Base-by-base conservation (phyloP, 2,888 invertebrate species). In the Uropetala carovei region DNA sequence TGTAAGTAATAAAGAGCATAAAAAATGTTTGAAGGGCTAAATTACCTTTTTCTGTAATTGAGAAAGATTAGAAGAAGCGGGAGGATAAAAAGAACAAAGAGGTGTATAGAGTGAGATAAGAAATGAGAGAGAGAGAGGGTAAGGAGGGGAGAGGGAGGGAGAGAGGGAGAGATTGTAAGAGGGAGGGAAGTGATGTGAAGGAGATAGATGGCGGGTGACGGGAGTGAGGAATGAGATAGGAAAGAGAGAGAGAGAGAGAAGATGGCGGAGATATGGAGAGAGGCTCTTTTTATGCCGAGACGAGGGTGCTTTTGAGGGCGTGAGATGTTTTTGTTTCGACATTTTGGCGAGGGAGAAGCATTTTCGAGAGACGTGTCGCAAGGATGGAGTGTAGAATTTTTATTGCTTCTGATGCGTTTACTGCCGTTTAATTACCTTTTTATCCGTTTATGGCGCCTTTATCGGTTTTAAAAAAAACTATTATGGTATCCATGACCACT, bases 21-120 rank as follows among this genome's bases (percentile, higher is more conserved):
- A 43, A 18, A 27, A 75, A n/a, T 75, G 75, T 75, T 75, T 75
- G 18, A 27, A 13, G 75, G 75, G 18, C 0, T 22, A 22, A 75
- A 75, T 27, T 27, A 22, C 27, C 22, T 22, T 27, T 10, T 0
- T 22, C 0, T 18, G 11, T 75, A 75, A 75, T 75, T 22, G 22
- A 22, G 75, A 75, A 27, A 75, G 75, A 75, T 75, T 75, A 75
- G 75, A 75, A 27, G 75, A 75, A n/a, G 7, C n/a, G n/a, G 75
- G 27, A 75, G 75, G 75, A 27, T 9, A 75, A 10, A 75, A 22
- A 18, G 11, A 43, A 5, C 1, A 43, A 43, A 43, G 43, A 43
- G 3, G 1, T 43, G 43, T 5, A 43, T 43, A 43, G 43, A 43
- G 43, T 43, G 30, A 82, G 82, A 43, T 30, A 30, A 14, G 43